Conservation (phyloP, 2,797 vertebrate species). For the Enteromius afrohamiltoni region DNA sequence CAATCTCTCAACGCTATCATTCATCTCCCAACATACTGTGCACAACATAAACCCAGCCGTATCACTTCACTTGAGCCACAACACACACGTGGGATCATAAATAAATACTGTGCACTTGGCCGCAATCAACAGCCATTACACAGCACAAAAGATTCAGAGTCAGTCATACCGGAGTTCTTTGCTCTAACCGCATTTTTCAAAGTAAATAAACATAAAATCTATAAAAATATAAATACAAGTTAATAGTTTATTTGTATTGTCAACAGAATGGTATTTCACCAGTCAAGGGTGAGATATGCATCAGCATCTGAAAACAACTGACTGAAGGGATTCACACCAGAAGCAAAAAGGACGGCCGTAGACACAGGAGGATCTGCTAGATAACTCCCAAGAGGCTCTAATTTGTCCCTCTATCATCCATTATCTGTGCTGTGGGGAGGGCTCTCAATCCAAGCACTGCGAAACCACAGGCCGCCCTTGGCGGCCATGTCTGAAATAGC, state of each 20-base stretch:
- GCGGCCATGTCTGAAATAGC: conserved; percentile 59
- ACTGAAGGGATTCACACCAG: conserved; percentile 32
- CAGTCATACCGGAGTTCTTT: not conserved
- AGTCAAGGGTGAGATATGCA: conserved; percentile 21
- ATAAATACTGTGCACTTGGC: conserved; percentile 47
- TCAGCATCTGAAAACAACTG: conserved; percentile 31
- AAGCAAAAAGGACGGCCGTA: conserved; percentile 2
- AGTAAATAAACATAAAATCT: conserved; percentile 1
- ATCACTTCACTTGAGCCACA: conserved; percentile 54
- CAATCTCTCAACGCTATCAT: conserved; percentile 44
- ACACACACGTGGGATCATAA: conserved; percentile 44
- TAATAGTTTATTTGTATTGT: conserved; percentile 39
- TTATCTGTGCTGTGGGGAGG: conserved; percentile 55
- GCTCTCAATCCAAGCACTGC: conserved; percentile 49
- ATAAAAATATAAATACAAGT: conserved; percentile 29
- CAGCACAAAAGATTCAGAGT: not conserved
- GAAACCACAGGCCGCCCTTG: conserved; percentile 53
- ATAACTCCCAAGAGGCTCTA: conserved; percentile 56
- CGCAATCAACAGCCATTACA: conserved; percentile 39
- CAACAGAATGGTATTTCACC: not conserved
- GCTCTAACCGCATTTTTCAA: not conserved
- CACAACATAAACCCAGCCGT: conserved; percentile 58
- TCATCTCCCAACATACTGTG: conserved; percentile 40
- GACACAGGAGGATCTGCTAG: conserved; percentile 14
- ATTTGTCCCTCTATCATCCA: conserved; percentile 58